Percentiles rank a stretch among this genome's conserved stretches.
Evolutionary conservation across 2,797 vertebrate species (phyloP).

Genomic region (Adelosebastes latens): DNA sequence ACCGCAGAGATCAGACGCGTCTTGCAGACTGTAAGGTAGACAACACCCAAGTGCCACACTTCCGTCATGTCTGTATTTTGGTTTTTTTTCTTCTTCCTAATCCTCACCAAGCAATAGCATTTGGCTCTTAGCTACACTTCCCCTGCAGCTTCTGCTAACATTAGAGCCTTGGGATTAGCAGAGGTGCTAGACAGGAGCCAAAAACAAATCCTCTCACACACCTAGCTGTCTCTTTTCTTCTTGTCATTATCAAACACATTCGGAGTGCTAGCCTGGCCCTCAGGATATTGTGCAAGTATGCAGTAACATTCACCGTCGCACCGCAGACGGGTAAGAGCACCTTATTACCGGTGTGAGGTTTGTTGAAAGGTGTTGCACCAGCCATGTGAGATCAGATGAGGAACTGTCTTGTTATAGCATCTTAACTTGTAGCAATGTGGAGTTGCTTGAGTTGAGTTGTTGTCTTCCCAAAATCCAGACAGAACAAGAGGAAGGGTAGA

Average conservation of each 20-base stretch:
- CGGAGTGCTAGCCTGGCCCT: constrained; percentile 49
- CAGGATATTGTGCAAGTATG: constrained; percentile 21
- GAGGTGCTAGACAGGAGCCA: constrained; percentile 70
- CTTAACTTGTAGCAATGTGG: neutral
- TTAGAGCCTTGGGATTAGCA: constrained; percentile 59
- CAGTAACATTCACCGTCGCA: neutral
- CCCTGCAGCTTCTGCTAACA: constrained; percentile 46
- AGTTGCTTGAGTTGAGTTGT: neutral
- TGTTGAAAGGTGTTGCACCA: constrained; percentile 29
- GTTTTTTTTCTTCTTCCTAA: constrained; percentile 25
- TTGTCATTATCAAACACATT: constrained; percentile 62
- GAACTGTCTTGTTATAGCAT: neutral
- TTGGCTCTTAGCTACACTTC: constrained; percentile 41
- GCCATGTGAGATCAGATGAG: constrained; percentile 16
- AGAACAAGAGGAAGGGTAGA: neutral
- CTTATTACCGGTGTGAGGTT: constrained; percentile 29
- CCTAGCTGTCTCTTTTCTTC: constrained; percentile 51
- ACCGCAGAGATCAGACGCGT: constrained; percentile 27
- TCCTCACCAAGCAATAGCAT: constrained; percentile 50
- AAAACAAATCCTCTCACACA: constrained; percentile 67
- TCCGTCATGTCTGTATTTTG: constrained; percentile 27
- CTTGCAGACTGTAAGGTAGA: constrained; percentile 38
- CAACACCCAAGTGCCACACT: constrained; percentile 51
- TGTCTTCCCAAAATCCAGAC: neutral
- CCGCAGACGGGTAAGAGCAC: constrained; percentile 12